Conservation (phyloP, 2,113 vertebrate species). For the Atractosteus spatula region DNA sequence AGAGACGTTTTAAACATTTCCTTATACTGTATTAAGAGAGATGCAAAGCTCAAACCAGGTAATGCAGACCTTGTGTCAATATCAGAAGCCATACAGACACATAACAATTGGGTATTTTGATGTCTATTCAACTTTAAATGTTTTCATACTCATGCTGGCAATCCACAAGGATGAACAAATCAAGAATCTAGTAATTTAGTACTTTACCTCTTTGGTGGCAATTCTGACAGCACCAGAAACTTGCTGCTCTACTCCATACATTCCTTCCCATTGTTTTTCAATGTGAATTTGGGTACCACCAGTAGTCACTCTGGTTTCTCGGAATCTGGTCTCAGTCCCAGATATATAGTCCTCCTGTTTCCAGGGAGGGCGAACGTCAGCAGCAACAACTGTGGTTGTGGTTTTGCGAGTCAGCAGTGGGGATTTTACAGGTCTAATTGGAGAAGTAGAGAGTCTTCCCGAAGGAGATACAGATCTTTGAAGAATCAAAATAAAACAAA, state of each 20-base stretch:
- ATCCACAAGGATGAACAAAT: constrained; percentile 21
- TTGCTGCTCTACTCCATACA: constrained; percentile 66
- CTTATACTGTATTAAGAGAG: not conserved
- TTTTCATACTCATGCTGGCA: constrained; percentile 1
- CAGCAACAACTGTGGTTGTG: constrained; percentile 31
- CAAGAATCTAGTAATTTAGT: too few species aligned
- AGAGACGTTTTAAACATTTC: not conserved
- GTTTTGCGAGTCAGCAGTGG: constrained; percentile 78
- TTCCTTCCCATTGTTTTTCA: constrained; percentile 81
- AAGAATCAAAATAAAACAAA: constrained; percentile 19
- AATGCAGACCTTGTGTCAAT: not conserved
- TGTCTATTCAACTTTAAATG: too few species aligned
- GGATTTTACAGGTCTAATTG: constrained; percentile 90
- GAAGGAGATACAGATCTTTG: constrained; percentile 86
- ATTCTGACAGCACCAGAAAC: constrained; percentile 53
- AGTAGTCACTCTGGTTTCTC: constrained; percentile 63
- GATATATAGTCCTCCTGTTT: constrained; percentile 76
- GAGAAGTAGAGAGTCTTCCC: constrained; percentile 79
- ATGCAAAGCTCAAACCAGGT: constrained; percentile 1
- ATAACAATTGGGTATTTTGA: too few species aligned
- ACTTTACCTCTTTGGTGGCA: constrained; percentile 60
- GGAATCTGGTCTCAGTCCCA: constrained; percentile 67
- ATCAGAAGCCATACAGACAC: not conserved
- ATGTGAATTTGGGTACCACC: constrained; percentile 68
- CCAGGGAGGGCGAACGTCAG: constrained; percentile 91